These are phyloP conservation scores for Brenthis hecate DNA, from an alignment of 2,888 invertebrate species.

Conservation along the genomic window DNA sequence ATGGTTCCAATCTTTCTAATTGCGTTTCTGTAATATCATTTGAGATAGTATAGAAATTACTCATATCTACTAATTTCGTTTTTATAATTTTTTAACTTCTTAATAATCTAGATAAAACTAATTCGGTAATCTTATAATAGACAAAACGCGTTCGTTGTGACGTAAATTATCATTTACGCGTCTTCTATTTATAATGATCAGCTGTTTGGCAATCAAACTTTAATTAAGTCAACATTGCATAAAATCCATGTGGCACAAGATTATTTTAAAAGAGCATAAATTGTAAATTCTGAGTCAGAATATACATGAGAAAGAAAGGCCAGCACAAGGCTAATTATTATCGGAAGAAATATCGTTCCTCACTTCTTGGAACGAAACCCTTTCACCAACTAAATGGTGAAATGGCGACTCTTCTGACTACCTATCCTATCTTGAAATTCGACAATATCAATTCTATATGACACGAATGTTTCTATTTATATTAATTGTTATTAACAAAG, in stretches of 20 bases:
- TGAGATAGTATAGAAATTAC: too few relatives aligned
- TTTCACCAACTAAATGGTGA: slow-evolving; percentile 7
- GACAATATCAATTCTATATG: too few relatives aligned
- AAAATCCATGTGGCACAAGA: slow-evolving; percentile 1
- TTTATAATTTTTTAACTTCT: too few relatives aligned
- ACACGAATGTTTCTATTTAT: too few relatives aligned
- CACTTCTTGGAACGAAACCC: slow-evolving; percentile 15
- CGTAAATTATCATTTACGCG: slow-evolving; percentile 15
- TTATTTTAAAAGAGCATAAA: background rate
- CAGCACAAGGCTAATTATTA: background rate
- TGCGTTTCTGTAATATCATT: too few relatives aligned
- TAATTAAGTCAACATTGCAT: background rate
- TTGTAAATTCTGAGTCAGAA: background rate
- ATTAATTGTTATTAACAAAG: too few relatives aligned
- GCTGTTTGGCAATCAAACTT: slow-evolving; percentile 16
- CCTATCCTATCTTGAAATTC: too few relatives aligned
- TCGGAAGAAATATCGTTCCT: slow-evolving; percentile 2
- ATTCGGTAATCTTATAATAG: background rate
- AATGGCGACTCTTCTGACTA: background rate
- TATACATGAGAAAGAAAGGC: slow-evolving; percentile 29
- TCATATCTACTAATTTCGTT: too few relatives aligned
- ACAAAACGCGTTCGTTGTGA: background rate
- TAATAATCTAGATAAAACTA: background rate
- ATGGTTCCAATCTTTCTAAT: too few relatives aligned
- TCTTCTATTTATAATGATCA: slow-evolving; percentile 20